Evolutionary conservation across 2,888 invertebrate species (phyloP).

Genomic region (Zygogramma bicolorata): DNA sequence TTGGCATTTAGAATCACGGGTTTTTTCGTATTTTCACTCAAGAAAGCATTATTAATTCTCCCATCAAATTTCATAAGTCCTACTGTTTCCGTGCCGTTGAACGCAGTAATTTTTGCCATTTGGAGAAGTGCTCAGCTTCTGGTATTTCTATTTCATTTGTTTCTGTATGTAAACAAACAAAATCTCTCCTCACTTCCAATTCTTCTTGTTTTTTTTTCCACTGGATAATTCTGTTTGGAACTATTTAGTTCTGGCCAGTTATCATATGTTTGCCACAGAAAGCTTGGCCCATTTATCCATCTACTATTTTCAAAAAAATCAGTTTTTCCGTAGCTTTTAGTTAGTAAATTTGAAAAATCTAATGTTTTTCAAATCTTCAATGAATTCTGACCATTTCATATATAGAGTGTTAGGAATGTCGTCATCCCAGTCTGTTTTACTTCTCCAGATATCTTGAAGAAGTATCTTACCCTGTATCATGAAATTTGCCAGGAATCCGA

Average conservation of each 20-base stretch:
- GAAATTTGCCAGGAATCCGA: slow-evolving; percentile 42
- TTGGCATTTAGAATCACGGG: slow-evolving; percentile 10
- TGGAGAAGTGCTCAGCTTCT: background rate
- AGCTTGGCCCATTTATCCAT: slow-evolving; percentile 22
- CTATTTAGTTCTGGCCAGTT: background rate
- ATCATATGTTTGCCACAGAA: background rate
- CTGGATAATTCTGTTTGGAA: background rate
- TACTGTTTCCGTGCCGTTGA: background rate
- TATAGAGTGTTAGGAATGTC: slow-evolving; percentile 30
- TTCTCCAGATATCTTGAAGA: slow-evolving; percentile 52
- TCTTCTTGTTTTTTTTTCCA: background rate
- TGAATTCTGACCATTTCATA: slow-evolving; percentile 42
- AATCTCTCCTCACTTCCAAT: background rate
- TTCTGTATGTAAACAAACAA: background rate
- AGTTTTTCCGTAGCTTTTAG: slow-evolving; percentile 10
- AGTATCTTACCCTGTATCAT: slow-evolving; percentile 47
- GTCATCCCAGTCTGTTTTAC: slow-evolving; percentile 42
- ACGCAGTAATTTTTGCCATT: background rate
- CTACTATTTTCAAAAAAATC: background rate
- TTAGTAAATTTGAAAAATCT: background rate
- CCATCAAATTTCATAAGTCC: background rate
- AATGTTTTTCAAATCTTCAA: slow-evolving; percentile 30
- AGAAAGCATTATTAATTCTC: slow-evolving; percentile 5
- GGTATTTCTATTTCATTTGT: no score
- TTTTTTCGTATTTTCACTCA: background rate